These are phyloP conservation scores for Potamilus streckersoni DNA, from an alignment of 1,140 invertebrate species.

Conservation along the genomic window DNA sequence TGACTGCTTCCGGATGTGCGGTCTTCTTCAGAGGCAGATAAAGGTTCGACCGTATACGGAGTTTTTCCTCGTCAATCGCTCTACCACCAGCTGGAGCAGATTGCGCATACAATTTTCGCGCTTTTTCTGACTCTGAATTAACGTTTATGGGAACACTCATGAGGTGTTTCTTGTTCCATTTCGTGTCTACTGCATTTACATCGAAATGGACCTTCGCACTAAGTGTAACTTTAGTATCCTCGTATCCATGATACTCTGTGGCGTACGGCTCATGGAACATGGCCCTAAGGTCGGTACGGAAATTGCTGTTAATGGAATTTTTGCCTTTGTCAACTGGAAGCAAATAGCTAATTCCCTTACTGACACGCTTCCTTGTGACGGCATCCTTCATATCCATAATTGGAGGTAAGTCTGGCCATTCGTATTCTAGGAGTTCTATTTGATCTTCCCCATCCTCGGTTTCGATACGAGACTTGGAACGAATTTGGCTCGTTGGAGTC, in stretches of 20 bases:
- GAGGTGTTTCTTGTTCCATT: constrained; percentile 39
- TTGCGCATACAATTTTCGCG: constrained; percentile 44
- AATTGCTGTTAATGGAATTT: constrained; percentile 57
- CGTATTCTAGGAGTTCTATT: constrained; percentile 56
- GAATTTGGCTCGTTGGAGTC: constrained; percentile 13
- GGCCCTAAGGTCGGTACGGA: constrained; percentile 55
- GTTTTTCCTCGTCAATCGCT: constrained; percentile 32
- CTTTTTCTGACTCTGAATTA: constrained; percentile 57
- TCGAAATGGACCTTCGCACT: constrained; percentile 56
- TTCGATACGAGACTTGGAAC: neutral
- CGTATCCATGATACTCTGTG: constrained; percentile 38
- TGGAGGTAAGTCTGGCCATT: constrained; percentile 62
- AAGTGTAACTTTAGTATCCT: constrained; percentile 48
- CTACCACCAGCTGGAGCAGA: constrained; percentile 52
- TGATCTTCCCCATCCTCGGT: constrained; percentile 29
- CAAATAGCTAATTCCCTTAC: constrained; percentile 58
- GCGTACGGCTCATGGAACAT: constrained; percentile 63
- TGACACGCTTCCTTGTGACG: constrained; percentile 53
- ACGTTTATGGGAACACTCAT: constrained; percentile 36
- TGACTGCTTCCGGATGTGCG: constrained; percentile 51
- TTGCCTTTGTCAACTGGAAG: constrained; percentile 60
- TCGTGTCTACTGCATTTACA: constrained; percentile 47
- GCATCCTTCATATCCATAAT: constrained; percentile 59
- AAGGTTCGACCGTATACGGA: constrained; percentile 47
- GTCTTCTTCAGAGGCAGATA: constrained; percentile 50